These are phyloP conservation scores for Macrophya alboannulata DNA, from an alignment of 2,888 invertebrate species.

Conservation along the genomic window DNA sequence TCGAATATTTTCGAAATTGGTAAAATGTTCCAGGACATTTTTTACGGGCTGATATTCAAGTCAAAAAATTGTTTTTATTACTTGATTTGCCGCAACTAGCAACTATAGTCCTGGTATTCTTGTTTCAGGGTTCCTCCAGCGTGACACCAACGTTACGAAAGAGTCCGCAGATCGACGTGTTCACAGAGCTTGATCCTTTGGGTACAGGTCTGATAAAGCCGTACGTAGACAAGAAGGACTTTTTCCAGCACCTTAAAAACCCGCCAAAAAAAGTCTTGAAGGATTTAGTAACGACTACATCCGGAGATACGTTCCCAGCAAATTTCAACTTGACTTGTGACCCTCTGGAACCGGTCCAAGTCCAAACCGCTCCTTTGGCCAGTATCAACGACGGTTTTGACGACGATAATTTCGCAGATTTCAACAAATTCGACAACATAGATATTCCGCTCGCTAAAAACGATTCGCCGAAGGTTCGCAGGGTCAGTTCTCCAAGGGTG, in stretches of 20 bases:
- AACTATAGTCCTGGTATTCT: background rate
- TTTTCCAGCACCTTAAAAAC: slow-evolving; percentile 97
- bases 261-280: slow-evolving; percentile 96
- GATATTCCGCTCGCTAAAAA: slow-evolving; percentile 21
- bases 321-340: slow-evolving; percentile 73
- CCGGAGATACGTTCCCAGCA: slow-evolving; percentile 75
- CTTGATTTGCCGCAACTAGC: no score
- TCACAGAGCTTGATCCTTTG: slow-evolving; percentile 96
- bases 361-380: slow-evolving; percentile 81
- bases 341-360: slow-evolving; percentile 68
- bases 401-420: slow-evolving; percentile 79
- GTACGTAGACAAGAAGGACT: slow-evolving; percentile 97
- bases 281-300: slow-evolving; percentile 85
- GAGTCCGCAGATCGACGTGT: slow-evolving; percentile 86
- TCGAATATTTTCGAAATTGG: background rate
- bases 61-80: no score
- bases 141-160: slow-evolving; percentile 69
- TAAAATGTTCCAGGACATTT: no score
- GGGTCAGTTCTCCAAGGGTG: slow-evolving; percentile 73
- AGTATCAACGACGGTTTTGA: slow-evolving; percentile 84
- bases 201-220: slow-evolving; percentile 96
- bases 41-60: no score
- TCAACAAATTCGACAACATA: slow-evolving; percentile 68
- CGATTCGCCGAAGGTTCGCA: slow-evolving; percentile 57
- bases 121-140: slow-evolving; percentile 63